phyloP scores from a whole-genome alignment of 2,797 vertebrate genomes.

The Glyptemys insculpta region DNA sequence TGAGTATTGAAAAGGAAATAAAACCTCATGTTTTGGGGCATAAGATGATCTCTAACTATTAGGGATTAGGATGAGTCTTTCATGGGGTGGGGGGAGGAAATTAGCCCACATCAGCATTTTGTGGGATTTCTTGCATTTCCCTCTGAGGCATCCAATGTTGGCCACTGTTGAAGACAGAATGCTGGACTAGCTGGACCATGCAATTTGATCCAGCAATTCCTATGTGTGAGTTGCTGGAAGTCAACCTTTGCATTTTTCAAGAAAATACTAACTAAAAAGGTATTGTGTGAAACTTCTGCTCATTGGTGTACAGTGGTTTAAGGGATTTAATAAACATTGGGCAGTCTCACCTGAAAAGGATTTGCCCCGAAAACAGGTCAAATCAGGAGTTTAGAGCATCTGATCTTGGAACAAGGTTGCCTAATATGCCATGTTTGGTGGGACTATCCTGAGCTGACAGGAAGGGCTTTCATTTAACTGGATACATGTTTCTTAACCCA shows the following conservation, averaged over 20 bases:
- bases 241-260: background rate
- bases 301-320: background rate
- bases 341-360: background rate
- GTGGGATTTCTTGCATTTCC: fast-evolving
- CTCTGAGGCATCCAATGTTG: background rate
- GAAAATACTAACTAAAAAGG: background rate
- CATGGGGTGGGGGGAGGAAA: background rate
- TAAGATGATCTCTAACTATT: background rate
- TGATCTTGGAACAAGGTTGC: background rate
- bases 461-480: fast-evolving
- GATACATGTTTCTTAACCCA: background rate
- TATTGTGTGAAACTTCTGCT: background rate
- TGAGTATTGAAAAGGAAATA: background rate
- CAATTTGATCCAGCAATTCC: background rate
- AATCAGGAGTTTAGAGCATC: background rate
- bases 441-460: background rate
- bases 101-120: background rate
- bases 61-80: background rate
- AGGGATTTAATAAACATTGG: background rate
- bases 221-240: background rate
- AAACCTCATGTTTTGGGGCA: background rate
- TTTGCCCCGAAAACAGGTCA: background rate
- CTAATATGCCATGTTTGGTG: background rate
- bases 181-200: background rate
- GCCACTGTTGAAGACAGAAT: background rate